Evolutionary conservation across 1,140 invertebrate species (phyloP), one percentile per base, ranked within the genome.

Genomic region (Anadara kagoshimensis): DNA sequence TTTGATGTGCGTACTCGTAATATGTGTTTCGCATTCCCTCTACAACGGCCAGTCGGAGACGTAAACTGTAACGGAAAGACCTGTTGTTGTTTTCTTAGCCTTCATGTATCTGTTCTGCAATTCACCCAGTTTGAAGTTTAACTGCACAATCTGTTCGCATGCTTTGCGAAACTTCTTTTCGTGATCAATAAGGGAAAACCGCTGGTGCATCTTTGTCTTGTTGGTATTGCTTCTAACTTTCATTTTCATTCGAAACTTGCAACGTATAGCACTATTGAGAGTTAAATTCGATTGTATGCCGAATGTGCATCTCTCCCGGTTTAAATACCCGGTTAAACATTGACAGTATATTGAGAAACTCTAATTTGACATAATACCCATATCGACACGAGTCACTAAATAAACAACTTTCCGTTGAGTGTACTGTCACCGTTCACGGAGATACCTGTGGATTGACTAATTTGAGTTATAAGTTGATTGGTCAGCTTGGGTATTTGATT

Each of bases 21-120:
- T 81, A 85, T 76, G 85, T 83, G 71, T 86, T 86, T 24, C 84
- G 58, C 49, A 85, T 77, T 8, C 84, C 84, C 62, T 86, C 83
- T 0, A 83, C 73, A 5, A 83, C 77, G 18, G 84, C 84, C 73
- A 86, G 67, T 10, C 80, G 79, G 24, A 86, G 78, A n/a, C 84
- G 75, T 5, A 85, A 67, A 41, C 76, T 82, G 56, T 86, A 86
- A 56, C 84, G 75, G 73, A 85, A 86, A 22, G 83, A 73, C 10
- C 83, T 75, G 61, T 78, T 73, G 36, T 78, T 78, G 61, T 63
- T 61, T 8, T 61, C 47, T 76, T 75, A 14, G 84, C 84, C 61
- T 75, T 75, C 45, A 83, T 75, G 74, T 83, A 85, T 49, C 84
- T 74, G 57, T 73, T 70, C 63, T 81, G 77, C 59, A 85, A 75